These are phyloP conservation scores for Melanocharis versteri DNA, from an alignment of 2,113 vertebrate genomes.

Conservation along the genomic window DNA sequence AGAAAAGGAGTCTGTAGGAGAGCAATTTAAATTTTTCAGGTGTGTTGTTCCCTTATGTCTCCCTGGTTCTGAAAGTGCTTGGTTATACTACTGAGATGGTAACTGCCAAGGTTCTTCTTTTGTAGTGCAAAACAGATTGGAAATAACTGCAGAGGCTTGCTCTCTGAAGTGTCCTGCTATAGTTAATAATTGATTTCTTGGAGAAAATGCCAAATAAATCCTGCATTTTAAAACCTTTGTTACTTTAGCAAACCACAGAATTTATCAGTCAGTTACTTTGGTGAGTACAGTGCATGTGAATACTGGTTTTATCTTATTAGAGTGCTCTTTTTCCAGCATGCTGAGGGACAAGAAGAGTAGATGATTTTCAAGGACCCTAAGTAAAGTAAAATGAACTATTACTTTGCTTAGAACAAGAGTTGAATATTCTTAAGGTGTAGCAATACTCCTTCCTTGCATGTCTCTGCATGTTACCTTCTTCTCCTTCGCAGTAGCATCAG, in stretches of 20 bases:
- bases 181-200: slow-evolving; percentile 2
- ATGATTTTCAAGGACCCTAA: not conserved
- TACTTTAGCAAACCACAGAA: not conserved
- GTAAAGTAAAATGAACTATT: not conserved
- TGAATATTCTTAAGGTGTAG: not conserved
- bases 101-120: not conserved
- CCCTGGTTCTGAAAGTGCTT: not conserved
- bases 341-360: not conserved
- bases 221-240: not conserved
- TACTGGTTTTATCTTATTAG: not conserved
- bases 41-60: not conserved
- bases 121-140: not conserved
- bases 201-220: not conserved
- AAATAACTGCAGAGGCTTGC: not conserved
- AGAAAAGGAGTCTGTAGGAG: not conserved
- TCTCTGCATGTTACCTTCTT: not conserved
- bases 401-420: not conserved
- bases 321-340: not conserved
- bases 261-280: not conserved
- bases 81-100: not conserved
- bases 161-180: not conserved
- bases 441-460: not conserved
- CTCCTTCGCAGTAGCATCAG: not conserved
- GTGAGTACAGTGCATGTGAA: not conserved
- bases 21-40: not conserved